A percentile compares a stretch with the other conserved stretches of the same genome.
phyloP scores from a whole-genome alignment of 2,797 vertebrate genomes.

The Spinus olivaceus region DNA sequence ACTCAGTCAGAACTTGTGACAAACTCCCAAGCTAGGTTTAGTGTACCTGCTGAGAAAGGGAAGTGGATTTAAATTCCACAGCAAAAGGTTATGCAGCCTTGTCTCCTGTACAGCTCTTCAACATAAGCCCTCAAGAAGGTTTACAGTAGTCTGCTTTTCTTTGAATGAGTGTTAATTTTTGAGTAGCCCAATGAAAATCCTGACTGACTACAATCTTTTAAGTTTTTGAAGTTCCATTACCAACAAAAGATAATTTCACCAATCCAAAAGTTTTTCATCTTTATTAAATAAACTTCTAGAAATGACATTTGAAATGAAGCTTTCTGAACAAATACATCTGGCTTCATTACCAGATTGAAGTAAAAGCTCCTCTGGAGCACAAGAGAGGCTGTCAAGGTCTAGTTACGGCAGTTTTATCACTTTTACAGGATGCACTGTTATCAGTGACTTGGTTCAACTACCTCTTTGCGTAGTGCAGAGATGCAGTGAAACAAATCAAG shows the following conservation, averaged over 20 bases:
- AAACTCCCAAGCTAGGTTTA: background rate
- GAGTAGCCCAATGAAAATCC: background rate
- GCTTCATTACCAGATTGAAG: background rate
- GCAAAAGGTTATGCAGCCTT: background rate
- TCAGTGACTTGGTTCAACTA: background rate
- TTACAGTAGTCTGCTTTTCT: background rate
- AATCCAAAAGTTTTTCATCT: background rate
- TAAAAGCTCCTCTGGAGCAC: background rate
- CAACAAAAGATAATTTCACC: background rate
- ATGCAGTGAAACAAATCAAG: background rate
- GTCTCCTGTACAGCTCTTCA: background rate
- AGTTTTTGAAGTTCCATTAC: background rate
- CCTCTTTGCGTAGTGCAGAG: background rate
- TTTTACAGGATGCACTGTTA: background rate
- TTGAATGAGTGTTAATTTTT: background rate
- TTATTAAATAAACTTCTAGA: slow-evolving; percentile 20
- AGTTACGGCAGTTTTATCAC: background rate
- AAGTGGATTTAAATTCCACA: background rate
- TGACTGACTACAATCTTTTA: background rate
- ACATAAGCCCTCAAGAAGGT: background rate
- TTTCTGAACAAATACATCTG: background rate
- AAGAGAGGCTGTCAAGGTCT: background rate
- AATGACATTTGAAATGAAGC: background rate
- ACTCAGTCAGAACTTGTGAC: background rate
- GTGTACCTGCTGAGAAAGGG: background rate